Conservation (phyloP, 1,140 invertebrate genomes). For the Musca vetustissima region DNA sequence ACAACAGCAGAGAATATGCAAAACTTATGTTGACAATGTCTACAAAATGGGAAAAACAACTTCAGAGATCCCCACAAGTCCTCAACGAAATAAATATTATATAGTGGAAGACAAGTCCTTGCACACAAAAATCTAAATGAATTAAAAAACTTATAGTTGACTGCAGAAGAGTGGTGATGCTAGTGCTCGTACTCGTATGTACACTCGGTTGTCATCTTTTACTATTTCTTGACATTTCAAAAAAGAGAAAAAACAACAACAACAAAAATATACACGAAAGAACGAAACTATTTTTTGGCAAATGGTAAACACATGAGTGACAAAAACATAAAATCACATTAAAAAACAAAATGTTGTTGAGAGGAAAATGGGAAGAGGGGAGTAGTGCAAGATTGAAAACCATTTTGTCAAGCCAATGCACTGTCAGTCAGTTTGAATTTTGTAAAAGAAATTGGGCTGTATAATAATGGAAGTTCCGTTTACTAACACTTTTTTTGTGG, state of each 20-base stretch:
- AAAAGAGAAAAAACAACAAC: no score
- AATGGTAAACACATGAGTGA: not conserved
- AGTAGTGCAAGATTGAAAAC: no score
- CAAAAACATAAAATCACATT: conserved; percentile 23
- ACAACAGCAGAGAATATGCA: not conserved
- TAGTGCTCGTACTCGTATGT: no score
- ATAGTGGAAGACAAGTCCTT: not conserved
- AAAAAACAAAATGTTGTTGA: not conserved
- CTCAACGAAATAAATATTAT: not conserved
- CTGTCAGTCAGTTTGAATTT: no score
- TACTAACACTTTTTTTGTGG: no score
- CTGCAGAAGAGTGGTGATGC: not conserved
- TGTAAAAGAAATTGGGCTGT: no score
- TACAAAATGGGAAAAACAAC: not conserved
- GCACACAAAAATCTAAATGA: conserved; percentile 9
- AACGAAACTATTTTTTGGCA: not conserved
- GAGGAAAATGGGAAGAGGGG: no score
- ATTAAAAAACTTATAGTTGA: conserved; percentile 9
- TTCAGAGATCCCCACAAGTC: not conserved
- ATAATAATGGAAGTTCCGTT: no score
- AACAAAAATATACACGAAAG: not conserved
- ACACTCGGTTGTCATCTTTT: no score
- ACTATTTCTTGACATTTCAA: no score
- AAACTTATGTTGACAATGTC: conserved; percentile 21
- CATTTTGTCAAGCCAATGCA: no score